Base-by-base conservation (phyloP, 2,888 invertebrate species). In the Agapetus fuscipes region DNA sequence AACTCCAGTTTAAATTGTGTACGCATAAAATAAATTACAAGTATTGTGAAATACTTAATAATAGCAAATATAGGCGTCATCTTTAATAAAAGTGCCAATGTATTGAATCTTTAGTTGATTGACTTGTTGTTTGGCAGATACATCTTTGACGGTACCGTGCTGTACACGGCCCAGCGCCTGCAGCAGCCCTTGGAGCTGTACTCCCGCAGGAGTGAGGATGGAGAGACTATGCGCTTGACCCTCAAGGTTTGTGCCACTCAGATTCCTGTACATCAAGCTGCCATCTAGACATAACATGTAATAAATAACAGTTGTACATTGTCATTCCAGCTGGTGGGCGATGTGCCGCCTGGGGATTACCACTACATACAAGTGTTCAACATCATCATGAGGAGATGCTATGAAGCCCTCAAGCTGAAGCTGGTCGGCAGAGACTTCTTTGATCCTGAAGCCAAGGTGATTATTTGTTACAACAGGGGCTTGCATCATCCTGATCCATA, bases 361-460 rank as follows among this genome's bases (percentile, higher is more conserved):
- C 77, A 80, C 34, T 82, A 83, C 49, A 57, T 86, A 0, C 86
- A 86, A 52, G 69, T 89, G 0, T 81, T 86, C 43, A 88, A 89
- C 51, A 75, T 88, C 3, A 74, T 88, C 0, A 72, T 88, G 49
- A 65, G 86, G 2, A 80, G 78, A 52, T 80, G 80, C 49, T 66
- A 83, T 43, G 66, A 65, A 1, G 57, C 72, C 2, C 57, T 88
- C 13, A 56, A 80, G 0, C 56, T 88, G 2, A 77, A 84, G 51
- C 58, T 83, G 2, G 74, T 88, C 16, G 80, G 81, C 0, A 62
- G 86, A 1, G 80, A 87, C 54, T 86, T 72, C 53, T 88, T 74
- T 52, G 86, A 88, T 58, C 71, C 82, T 0, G 34, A 52, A 0
- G 75, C 75, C 0, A 80, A 75, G 66, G 83, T 83, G 61, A n/a